Evolutionary conservation across 2,888 invertebrate genomes (phyloP).

Genomic region (Seira musarum): DNA sequence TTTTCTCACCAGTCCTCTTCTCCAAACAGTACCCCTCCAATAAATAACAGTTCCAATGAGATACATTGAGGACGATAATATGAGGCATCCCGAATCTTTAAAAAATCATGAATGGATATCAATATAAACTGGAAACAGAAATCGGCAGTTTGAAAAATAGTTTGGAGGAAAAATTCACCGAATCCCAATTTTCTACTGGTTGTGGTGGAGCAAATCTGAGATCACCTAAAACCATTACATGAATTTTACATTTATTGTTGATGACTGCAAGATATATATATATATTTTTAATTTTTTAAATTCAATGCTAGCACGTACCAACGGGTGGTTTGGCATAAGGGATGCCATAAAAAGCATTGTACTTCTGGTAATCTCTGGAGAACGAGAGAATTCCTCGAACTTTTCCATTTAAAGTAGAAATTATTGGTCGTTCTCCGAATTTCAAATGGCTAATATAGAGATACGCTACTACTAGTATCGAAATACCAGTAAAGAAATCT

Average conservation of each 20-base stretch:
- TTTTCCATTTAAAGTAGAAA: slow-evolving; percentile 40
- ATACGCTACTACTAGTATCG: slow-evolving; percentile 38
- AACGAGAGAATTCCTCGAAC: slow-evolving; percentile 35
- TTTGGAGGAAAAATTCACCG: slow-evolving; percentile 12
- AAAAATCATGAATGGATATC: not conserved
- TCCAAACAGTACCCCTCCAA: slow-evolving; percentile 48
- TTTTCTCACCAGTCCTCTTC: slow-evolving; percentile 38
- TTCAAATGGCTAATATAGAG: slow-evolving; percentile 42
- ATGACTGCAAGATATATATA: too few relatives aligned
- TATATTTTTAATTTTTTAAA: too few relatives aligned
- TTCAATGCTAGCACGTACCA: not conserved
- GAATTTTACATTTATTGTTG: not conserved
- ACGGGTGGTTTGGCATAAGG: slow-evolving; percentile 35
- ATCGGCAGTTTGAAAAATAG: too few relatives aligned
- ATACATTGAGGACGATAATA: slow-evolving; percentile 54
- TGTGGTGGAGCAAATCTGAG: slow-evolving; percentile 57
- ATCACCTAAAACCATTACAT: slow-evolving; percentile 16
- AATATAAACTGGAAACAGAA: too few relatives aligned
- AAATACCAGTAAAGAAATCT: slow-evolving; percentile 43
- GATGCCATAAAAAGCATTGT: slow-evolving; percentile 43
- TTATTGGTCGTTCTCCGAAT: slow-evolving; percentile 46
- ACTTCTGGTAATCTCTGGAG: slow-evolving; percentile 38
- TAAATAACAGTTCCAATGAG: slow-evolving; percentile 49
- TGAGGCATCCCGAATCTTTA: slow-evolving; percentile 43
- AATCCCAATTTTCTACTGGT: slow-evolving; percentile 48